Evolutionary conservation across 2,113 vertebrate genomes (phyloP), one percentile per base, ranked within the genome.

Genomic region (Typhlomys cinereus): DNA sequence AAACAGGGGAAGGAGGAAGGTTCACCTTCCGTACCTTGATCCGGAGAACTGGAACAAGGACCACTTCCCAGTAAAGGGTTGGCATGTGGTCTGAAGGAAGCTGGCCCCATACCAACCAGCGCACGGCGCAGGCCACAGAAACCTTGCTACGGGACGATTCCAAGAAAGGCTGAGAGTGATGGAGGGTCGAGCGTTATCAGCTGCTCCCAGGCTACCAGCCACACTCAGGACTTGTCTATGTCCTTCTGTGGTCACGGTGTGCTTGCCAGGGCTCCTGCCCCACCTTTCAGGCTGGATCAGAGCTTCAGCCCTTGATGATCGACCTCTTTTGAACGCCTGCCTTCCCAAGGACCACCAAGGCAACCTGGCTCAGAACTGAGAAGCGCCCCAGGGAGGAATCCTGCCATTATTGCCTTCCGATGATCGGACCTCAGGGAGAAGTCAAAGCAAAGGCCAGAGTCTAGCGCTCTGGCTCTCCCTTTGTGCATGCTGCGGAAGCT

Each of bases 161-260:
- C 50, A 25, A 27, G 21, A 2, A 11, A 1, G 21, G 39, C 50
- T 21, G 17, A 27, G 66, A 10, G 21, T 20, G 4, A 39, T 73
- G 52, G 61, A 52, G 6, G 10, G 13, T 31, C 6, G 2, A 23
- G 54, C 57, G 75, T 79, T 39, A 67, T 88, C 48, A 1, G 36
- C 64, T 61, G 14, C 80, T 12, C 13, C 61, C 23, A 5, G 4
- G 34, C 17, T 10, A 2, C 41, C 5, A 1, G 66, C 66, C 27
- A 10, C 46, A 34, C 21, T 4, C 7, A 0, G 1, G 46, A 15
- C 52, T 12, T 15, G 6, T 6, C 13, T 21, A 2, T 2, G 6
- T 15, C 64, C 36, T 1, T 3, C 12, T 0, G 1, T 29, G 20
- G 23, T 48, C 50, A 2, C 0, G 11, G 23, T 1, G 52, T 7